Evolutionary conservation across 1,140 invertebrate species (phyloP).

Genomic region (Platyscapa corneri): DNA sequence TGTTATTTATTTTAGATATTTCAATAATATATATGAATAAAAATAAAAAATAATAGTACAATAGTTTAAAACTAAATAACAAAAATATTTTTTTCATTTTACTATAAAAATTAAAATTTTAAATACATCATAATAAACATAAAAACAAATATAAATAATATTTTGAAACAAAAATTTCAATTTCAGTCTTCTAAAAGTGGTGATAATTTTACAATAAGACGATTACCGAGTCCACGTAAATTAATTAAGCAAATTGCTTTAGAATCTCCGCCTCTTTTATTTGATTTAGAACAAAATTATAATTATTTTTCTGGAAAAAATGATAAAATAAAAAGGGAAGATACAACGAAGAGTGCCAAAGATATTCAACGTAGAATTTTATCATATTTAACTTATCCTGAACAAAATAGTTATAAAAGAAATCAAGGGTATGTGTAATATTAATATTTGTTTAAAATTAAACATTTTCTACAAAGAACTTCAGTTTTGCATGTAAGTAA

Average conservation of each 20-base stretch:
- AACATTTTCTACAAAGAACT: too few species aligned
- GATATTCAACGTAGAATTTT: neutral
- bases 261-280: neutral
- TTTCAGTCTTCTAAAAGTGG: neutral
- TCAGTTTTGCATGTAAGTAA: too few species aligned
- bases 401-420: neutral
- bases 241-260: slow-evolving; percentile 7
- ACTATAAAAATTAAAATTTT: too few species aligned
- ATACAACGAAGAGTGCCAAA: neutral
- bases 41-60: too few species aligned
- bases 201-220: neutral
- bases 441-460: too few species aligned
- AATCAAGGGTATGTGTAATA: neutral
- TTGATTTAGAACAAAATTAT: neutral
- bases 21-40: too few species aligned
- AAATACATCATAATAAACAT: too few species aligned
- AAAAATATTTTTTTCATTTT: too few species aligned
- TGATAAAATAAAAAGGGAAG: neutral
- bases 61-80: too few species aligned
- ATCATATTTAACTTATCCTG: neutral
- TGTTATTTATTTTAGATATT: too few species aligned
- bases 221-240: neutral
- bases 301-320: neutral
- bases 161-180: too few species aligned
- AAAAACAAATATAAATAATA: too few species aligned